Evolutionary conservation across 1,140 invertebrate species (phyloP).

Genomic region (Solen grandis): DNA sequence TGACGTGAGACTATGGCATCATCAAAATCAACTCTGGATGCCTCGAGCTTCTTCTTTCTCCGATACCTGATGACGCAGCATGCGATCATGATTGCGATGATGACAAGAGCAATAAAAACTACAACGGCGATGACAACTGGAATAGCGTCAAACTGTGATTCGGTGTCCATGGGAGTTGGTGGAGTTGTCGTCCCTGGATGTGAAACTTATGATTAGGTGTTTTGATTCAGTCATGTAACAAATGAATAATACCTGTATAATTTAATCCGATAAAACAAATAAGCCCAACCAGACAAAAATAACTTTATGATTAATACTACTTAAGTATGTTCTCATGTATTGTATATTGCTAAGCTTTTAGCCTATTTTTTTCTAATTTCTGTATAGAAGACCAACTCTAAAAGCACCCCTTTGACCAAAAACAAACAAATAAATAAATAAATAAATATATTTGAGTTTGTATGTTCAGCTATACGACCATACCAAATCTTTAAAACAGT

Average conservation of each 20-base stretch:
- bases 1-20: not conserved
- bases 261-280: not conserved
- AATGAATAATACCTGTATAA: not conserved
- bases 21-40: slow-evolving; percentile 20
- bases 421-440: not conserved
- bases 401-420: not conserved
- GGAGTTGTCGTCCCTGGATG: not conserved
- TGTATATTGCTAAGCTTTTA: too few species aligned
- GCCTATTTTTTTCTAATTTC: not conserved
- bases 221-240: not conserved
- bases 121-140: not conserved
- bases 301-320: too few species aligned
- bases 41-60: not conserved
- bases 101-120: not conserved
- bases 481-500: too few species aligned
- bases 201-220: not conserved
- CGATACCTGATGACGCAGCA: too few species aligned
- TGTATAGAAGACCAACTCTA: not conserved
- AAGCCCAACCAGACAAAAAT: not conserved
- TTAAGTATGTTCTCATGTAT: too few species aligned
- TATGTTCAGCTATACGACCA: too few species aligned
- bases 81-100: not conserved
- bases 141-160: not conserved
- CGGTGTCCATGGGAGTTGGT: too few species aligned
- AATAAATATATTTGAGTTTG: not conserved